These are phyloP conservation scores for Zaprionus kolodkinae DNA, from an alignment of 1,140 invertebrate genomes.

Conservation along the genomic window DNA sequence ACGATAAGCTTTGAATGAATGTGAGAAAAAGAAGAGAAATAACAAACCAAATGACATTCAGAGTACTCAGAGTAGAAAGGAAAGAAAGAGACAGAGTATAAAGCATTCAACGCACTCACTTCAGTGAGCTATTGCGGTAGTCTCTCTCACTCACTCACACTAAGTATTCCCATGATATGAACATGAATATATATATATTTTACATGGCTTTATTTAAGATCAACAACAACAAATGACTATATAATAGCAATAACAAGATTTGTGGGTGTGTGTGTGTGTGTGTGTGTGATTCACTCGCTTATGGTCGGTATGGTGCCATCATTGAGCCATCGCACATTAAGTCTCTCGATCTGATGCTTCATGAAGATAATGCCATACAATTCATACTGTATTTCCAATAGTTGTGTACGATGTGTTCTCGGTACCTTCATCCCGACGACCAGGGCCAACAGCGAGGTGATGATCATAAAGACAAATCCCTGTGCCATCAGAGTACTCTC, in stretches of 20 bases:
- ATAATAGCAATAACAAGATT: background rate
- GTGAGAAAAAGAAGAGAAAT: too few species aligned
- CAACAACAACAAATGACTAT: background rate
- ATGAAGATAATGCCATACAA: constrained; percentile 79
- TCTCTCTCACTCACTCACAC: background rate
- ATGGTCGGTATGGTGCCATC: constrained; percentile 82
- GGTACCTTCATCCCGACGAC: constrained; percentile 80
- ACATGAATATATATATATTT: background rate
- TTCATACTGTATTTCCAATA: constrained; percentile 77
- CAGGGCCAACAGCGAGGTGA: constrained; percentile 67
- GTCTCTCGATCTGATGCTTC: constrained; percentile 81
- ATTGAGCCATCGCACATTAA: constrained; percentile 76
- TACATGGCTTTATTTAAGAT: background rate
- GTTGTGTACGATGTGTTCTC: constrained; percentile 59
- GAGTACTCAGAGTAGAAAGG: too few species aligned
- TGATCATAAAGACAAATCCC: constrained; percentile 77
- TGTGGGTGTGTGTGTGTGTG: too few species aligned
- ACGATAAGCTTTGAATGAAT: too few species aligned
- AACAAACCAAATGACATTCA: too few species aligned
- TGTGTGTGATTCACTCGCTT: constrained; percentile 55
- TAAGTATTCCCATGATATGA: background rate
- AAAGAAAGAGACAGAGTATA: too few species aligned
- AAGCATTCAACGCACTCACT: too few species aligned
- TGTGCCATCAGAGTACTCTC: constrained; percentile 75
- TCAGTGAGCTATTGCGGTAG: too few species aligned